phyloP scores from a whole-genome alignment of 2,797 vertebrate species.

The Enteromius trimaculatus region DNA sequence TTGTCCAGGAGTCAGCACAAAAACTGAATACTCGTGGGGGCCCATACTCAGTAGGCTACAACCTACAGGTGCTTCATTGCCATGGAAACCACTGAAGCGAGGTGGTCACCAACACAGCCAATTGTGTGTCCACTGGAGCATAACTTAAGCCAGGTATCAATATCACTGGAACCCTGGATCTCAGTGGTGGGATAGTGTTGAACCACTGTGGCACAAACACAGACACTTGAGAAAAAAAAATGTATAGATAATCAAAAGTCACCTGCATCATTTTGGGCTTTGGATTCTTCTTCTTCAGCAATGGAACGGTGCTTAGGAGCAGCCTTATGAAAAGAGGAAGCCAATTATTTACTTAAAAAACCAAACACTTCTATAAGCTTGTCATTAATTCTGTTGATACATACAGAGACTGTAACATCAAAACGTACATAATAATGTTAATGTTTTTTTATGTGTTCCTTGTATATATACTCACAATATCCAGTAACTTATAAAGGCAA shows the following conservation, averaged over 20 bases:
- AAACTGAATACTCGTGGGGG: background rate
- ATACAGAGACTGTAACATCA: background rate
- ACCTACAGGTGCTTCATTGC: slow-evolving; percentile 25
- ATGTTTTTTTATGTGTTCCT: background rate
- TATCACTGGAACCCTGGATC: slow-evolving; percentile 25
- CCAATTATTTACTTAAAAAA: slow-evolving; percentile 1
- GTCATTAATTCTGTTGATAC: background rate
- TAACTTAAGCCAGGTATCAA: slow-evolving; percentile 15
- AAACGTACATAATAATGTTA: background rate
- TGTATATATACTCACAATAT: slow-evolving; percentile 75
- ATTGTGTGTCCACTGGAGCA: slow-evolving; percentile 4
- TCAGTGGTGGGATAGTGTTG: background rate
- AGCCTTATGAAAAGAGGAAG: slow-evolving; percentile 69
- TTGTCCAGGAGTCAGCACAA: background rate
- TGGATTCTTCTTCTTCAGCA: slow-evolving; percentile 62
- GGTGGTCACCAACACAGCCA: slow-evolving; percentile 23
- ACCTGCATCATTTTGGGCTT: slow-evolving; percentile 70
- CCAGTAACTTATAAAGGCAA: slow-evolving; percentile 80
- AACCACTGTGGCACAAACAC: background rate
- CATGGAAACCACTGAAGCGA: slow-evolving; percentile 29
- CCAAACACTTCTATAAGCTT: background rate
- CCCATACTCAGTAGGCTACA: background rate
- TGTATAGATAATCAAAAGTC: slow-evolving; percentile 46
- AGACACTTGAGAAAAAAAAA: background rate
- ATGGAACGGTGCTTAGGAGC: slow-evolving; percentile 69